Percentiles rank a stretch among this genome's conserved stretches.
Evolutionary conservation across 1,140 invertebrate genomes (phyloP).

Genomic region (Lasioglossum baleicum): DNA sequence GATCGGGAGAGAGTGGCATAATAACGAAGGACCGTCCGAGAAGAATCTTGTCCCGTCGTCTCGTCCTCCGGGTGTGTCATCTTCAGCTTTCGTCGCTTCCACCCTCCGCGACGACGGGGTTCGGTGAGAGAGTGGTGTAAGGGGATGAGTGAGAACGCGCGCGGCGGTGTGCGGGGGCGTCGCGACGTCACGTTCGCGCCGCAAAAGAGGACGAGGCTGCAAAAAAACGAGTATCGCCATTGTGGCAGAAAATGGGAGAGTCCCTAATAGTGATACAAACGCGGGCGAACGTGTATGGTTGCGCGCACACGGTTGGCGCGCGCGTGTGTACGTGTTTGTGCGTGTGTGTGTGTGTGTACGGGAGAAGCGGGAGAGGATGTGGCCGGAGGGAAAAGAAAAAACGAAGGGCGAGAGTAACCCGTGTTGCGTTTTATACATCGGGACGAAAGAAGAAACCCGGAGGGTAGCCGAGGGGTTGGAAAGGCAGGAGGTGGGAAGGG

Average conservation of each 20-base stretch:
- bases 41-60: slow-evolving; percentile 1
- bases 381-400: slow-evolving; percentile 4
- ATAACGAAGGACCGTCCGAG: slow-evolving; percentile 14
- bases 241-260: slow-evolving; percentile 54
- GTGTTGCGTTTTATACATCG: too few relatives aligned
- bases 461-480: not conserved
- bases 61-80: not conserved
- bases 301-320: not conserved
- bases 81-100: not conserved
- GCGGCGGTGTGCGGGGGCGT: not conserved
- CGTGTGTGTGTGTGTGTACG: not conserved
- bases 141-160: too few relatives aligned
- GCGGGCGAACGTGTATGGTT: slow-evolving; percentile 10
- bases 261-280: slow-evolving; percentile 33
- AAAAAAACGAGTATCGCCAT: slow-evolving; percentile 36
- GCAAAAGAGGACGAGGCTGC: slow-evolving; percentile 37
- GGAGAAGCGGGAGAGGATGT: not conserved
- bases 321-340: not conserved
- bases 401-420: too few relatives aligned
- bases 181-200: slow-evolving; percentile 29
- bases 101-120: too few relatives aligned
- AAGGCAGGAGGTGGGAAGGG: not conserved
- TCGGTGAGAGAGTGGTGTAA: too few relatives aligned
- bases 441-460: not conserved
- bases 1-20: not conserved